Conservation (phyloP, 2,113 vertebrate genomes). For the Prunella himalayana region DNA sequence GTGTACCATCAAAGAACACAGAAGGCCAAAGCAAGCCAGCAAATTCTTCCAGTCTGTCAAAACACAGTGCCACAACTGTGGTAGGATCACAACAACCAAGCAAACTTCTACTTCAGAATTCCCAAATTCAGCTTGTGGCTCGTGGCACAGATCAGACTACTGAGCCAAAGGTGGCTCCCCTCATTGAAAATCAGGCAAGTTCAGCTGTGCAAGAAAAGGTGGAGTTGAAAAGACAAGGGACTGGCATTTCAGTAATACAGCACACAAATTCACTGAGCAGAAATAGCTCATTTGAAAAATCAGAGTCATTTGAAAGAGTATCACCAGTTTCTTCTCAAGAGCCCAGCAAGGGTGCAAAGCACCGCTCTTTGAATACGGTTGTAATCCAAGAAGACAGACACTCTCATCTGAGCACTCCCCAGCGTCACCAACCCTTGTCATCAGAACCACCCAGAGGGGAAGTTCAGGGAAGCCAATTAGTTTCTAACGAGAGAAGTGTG, state of each 20-base stretch:
- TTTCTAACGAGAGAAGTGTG: constrained; percentile 59
- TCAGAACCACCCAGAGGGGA: constrained; percentile 68
- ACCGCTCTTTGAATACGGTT: constrained; percentile 59
- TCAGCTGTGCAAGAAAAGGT: constrained; percentile 71
- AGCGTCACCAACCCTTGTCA: constrained; percentile 46
- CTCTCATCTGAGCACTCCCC: constrained; percentile 49
- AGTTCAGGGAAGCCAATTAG: constrained; percentile 50
- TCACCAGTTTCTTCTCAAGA: constrained; percentile 80
- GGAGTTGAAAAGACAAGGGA: constrained; percentile 87
- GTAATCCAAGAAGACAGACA: constrained; percentile 65
- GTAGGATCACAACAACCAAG: constrained; percentile 69
- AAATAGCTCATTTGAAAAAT: constrained; percentile 89
- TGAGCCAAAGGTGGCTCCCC: constrained; percentile 76
- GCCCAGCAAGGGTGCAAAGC: constrained; percentile 55
- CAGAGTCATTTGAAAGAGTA: constrained; percentile 80
- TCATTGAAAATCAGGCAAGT: constrained; percentile 76
- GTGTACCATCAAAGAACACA: constrained; percentile 72
- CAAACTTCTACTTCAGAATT: constrained; percentile 69
- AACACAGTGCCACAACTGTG: constrained; percentile 42
- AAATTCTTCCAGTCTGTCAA: constrained; percentile 52
- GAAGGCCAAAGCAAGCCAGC: constrained; percentile 71
- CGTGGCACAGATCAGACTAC: constrained; percentile 68
- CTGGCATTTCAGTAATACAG: constrained; percentile 95
- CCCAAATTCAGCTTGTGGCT: constrained; percentile 80
- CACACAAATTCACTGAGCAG: constrained; percentile 95